Percentiles rank a stretch among this genome's conserved stretches.
phyloP scores from a whole-genome alignment of 2,113 vertebrate species.

The Crotalus tigris region DNA sequence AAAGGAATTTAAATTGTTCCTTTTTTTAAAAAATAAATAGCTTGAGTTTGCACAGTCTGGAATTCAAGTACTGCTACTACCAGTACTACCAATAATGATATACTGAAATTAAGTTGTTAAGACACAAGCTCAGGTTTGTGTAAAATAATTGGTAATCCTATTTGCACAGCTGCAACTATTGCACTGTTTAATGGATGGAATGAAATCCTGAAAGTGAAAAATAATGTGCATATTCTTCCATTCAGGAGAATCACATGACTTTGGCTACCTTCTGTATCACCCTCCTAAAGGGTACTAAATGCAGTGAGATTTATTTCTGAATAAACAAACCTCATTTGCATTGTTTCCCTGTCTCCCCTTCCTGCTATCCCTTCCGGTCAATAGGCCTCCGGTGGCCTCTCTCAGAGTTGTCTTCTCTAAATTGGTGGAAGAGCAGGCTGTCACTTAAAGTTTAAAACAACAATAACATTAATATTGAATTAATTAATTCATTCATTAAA shows the following conservation, averaged over 20 bases:
- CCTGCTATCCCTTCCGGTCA: not conserved
- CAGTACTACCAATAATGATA: not conserved
- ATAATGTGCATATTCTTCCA: not conserved
- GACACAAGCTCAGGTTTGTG: not conserved
- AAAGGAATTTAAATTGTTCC: not conserved
- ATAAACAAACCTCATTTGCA: not conserved
- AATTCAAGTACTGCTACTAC: not conserved
- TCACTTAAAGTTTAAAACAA: not conserved
- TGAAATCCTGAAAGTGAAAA: not conserved
- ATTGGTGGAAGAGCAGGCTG: not conserved
- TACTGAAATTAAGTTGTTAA: not conserved
- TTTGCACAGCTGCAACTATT: not conserved
- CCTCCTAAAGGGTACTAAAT: not conserved
- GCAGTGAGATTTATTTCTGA: not conserved
- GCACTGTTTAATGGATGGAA: not conserved
- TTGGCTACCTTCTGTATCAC: not conserved
- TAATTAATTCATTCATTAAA: conserved; percentile 15
- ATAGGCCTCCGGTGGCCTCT: not conserved
- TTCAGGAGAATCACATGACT: not conserved
- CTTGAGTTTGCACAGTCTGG: not conserved
- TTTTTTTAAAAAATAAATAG: not conserved
- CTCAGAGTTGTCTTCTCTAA: not conserved
- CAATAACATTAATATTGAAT: not conserved
- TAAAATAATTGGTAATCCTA: not conserved
- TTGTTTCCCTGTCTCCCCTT: not conserved